phyloP scores from a whole-genome alignment of 2,113 vertebrate genomes.

The Upupa epops region DNA sequence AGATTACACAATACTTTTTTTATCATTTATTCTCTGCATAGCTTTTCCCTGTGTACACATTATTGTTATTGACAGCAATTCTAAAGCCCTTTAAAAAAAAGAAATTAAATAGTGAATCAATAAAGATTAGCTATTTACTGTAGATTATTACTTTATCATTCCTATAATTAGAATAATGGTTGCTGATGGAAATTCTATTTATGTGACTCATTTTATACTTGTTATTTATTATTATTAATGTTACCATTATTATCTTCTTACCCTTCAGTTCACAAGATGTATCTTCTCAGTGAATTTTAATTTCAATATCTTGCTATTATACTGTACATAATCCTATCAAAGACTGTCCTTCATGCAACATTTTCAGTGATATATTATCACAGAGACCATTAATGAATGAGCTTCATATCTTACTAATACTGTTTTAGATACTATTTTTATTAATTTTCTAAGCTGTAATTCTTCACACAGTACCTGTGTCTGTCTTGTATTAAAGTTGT shows the following conservation, averaged over 20 bases:
- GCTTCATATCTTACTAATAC: slow-evolving; percentile 88
- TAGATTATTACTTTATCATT: slow-evolving; percentile 88
- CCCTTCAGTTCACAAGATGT: slow-evolving; percentile 86
- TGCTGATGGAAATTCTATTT: slow-evolving; percentile 85
- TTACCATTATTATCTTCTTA: slow-evolving; percentile 85
- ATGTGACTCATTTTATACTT: slow-evolving; percentile 85
- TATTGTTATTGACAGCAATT: slow-evolving; percentile 79
- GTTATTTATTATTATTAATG: slow-evolving; percentile 92
- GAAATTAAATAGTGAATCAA: slow-evolving; percentile 82
- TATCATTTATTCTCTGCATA: slow-evolving; percentile 25
- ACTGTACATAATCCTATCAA: slow-evolving; percentile 88
- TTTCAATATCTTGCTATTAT: slow-evolving; percentile 87
- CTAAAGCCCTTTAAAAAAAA: slow-evolving; percentile 66
- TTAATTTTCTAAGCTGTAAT: slow-evolving; percentile 86
- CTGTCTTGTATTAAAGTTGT: slow-evolving; percentile 80
- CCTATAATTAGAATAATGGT: slow-evolving; percentile 83
- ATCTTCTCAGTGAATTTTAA: slow-evolving; percentile 92
- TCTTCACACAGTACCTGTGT: slow-evolving; percentile 76
- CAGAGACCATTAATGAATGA: slow-evolving; percentile 88
- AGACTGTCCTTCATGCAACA: slow-evolving; percentile 92
- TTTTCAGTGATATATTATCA: slow-evolving; percentile 93
- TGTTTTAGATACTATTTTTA: slow-evolving; percentile 89
- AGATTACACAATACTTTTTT: slow-evolving; percentile 41
- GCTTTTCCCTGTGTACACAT: slow-evolving; percentile 36
- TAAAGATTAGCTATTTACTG: slow-evolving; percentile 90